Evolutionary conservation across 1,140 invertebrate species (phyloP).

Genomic region (Drosophila bifasciata): DNA sequence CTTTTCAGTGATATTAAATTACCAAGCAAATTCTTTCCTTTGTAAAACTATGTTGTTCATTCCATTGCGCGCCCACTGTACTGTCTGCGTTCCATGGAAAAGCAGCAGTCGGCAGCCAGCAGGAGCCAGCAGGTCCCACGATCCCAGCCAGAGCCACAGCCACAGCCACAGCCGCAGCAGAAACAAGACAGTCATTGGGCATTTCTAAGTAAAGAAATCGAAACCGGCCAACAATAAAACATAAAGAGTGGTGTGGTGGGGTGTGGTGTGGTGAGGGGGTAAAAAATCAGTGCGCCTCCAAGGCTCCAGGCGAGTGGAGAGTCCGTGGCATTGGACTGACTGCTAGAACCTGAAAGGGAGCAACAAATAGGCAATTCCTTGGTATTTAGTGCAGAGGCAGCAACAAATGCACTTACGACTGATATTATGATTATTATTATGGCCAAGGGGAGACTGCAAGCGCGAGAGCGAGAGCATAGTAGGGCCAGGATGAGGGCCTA

Average conservation of each 20-base stretch:
- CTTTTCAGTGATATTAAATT: slow-evolving; percentile 28
- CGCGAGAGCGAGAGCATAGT: slow-evolving; percentile 2
- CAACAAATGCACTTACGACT: slow-evolving; percentile 82
- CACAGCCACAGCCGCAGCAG: slow-evolving; percentile 5
- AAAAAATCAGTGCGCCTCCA: slow-evolving; percentile 62
- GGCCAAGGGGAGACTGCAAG: slow-evolving; percentile 28
- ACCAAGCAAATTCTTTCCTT: slow-evolving; percentile 23
- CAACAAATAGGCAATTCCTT: slow-evolving; percentile 74
- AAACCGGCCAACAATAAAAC: slow-evolving; percentile 76
- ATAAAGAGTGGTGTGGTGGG: not conserved
- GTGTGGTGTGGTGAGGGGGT: not conserved
- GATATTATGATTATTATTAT: slow-evolving; percentile 83
- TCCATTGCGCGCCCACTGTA: slow-evolving; percentile 49
- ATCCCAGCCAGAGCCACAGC: slow-evolving; percentile 1
- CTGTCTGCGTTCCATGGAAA: slow-evolving; percentile 65
- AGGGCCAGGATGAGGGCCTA: slow-evolving; percentile 3
- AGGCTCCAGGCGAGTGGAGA: slow-evolving; percentile 40
- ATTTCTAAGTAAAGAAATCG: slow-evolving; percentile 81
- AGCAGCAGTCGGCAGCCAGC: slow-evolving; percentile 22
- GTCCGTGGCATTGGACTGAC: slow-evolving; percentile 19
- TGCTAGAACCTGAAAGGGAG: slow-evolving; percentile 15
- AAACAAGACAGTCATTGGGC: slow-evolving; percentile 64
- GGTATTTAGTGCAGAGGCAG: slow-evolving; percentile 75
- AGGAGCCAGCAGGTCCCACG: slow-evolving; percentile 26
- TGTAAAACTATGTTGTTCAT: not conserved